Evolutionary conservation across 2,113 vertebrate genomes (phyloP).

Genomic region (Corythoichthys haematopterus): DNA sequence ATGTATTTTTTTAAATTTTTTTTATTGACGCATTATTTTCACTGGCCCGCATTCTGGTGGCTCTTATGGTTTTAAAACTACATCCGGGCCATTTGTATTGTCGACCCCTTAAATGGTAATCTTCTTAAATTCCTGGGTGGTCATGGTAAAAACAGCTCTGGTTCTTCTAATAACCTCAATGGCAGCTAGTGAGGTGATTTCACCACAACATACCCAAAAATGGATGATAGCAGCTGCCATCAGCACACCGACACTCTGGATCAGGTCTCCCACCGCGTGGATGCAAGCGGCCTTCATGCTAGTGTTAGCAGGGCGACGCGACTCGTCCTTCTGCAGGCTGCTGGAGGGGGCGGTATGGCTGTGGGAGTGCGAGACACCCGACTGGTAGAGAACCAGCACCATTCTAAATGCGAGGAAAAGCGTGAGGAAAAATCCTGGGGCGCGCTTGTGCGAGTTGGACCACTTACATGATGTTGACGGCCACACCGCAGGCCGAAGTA

Average conservation of each 20-base stretch:
- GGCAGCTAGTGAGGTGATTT: too few species aligned
- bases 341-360: constrained; percentile 48
- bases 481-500: constrained; percentile 83
- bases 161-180: too few species aligned
- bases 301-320: constrained; percentile 53
- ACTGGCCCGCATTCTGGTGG: too few species aligned
- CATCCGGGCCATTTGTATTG: too few species aligned
- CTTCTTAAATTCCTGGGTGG: too few species aligned
- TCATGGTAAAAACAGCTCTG: too few species aligned
- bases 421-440: neutral
- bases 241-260: constrained; percentile 84
- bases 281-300: constrained; percentile 86
- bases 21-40: too few species aligned
- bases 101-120: too few species aligned
- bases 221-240: constrained; percentile 81
- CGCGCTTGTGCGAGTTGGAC: neutral
- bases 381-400: constrained; percentile 85
- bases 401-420: constrained; percentile 68
- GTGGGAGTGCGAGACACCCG: constrained; percentile 55
- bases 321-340: neutral
- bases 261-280: constrained; percentile 84
- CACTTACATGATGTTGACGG: constrained; percentile 80
- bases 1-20: too few species aligned
- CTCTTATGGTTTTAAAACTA: too few species aligned
- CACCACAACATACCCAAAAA: constrained; percentile 73